Evolutionary conservation across 2,888 invertebrate species (phyloP).

Genomic region (Rhagium mordax): DNA sequence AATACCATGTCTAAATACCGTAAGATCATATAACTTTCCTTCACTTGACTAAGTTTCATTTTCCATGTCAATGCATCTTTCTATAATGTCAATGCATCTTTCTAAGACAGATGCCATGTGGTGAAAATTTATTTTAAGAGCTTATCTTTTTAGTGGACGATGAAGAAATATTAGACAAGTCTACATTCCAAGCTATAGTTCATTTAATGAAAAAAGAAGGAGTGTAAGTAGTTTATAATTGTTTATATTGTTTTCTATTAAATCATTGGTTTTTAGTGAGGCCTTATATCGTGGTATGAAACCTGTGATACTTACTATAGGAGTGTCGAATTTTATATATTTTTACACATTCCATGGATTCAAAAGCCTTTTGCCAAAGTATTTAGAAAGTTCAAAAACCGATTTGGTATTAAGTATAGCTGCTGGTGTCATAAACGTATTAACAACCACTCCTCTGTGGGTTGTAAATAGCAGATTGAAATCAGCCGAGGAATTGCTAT

Average conservation of each 20-base stretch:
- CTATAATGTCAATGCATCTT: too few species aligned
- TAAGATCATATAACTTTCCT: too few species aligned
- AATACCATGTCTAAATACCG: too few species aligned
- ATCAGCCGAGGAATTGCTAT: conserved; percentile 69
- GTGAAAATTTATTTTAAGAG: background rate
- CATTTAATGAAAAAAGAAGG: conserved; percentile 71
- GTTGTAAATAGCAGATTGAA: conserved; percentile 93
- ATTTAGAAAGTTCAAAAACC: conserved; percentile 74
- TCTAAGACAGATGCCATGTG: too few species aligned
- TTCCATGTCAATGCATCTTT: too few species aligned
- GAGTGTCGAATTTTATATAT: conserved; percentile 94
- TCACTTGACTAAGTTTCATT: too few species aligned
- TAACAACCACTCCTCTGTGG: conserved; percentile 92
- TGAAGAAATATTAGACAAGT: conserved; percentile 77
- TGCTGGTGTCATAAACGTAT: conserved; percentile 88
- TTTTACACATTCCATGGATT: conserved; percentile 93
- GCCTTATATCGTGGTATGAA: conserved; percentile 85
- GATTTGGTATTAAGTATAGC: conserved; percentile 86
- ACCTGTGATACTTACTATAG: conserved; percentile 88
- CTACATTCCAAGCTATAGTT: conserved; percentile 78
- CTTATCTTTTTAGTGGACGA: conserved; percentile 80
- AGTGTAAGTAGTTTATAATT: conserved; percentile 71
- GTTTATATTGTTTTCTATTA: background rate
- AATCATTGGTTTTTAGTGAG: conserved; percentile 65
- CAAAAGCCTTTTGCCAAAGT: conserved; percentile 70